Evolutionary conservation across 2,888 invertebrate species (phyloP).

Genomic region (Patella ulyssiponensis): DNA sequence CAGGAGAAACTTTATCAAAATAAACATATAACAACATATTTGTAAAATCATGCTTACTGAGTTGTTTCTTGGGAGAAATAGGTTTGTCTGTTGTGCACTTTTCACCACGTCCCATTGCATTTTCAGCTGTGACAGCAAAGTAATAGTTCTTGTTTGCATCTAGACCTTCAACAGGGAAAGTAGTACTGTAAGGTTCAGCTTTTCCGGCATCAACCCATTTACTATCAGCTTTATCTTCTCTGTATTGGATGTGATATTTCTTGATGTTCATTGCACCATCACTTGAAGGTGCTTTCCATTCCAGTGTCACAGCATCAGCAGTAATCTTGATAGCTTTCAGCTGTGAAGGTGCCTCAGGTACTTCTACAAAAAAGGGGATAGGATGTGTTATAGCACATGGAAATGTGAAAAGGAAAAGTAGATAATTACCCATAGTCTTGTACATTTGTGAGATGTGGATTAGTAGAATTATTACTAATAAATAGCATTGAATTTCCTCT

Average conservation of each 20-base stretch:
- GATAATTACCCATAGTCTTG: too few species aligned
- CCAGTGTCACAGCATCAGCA: slow-evolving; percentile 49
- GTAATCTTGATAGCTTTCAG: slow-evolving; percentile 44
- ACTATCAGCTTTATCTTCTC: slow-evolving; percentile 47
- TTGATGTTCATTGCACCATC: slow-evolving; percentile 62
- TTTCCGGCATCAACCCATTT: slow-evolving; percentile 48
- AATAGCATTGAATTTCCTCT: too few species aligned
- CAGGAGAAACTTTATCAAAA: too few species aligned
- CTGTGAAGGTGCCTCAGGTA: slow-evolving; percentile 51
- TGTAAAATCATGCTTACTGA: slow-evolving; percentile 43
- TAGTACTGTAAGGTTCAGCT: slow-evolving; percentile 49
- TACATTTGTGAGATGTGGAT: too few species aligned
- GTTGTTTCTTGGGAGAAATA: slow-evolving; percentile 50
- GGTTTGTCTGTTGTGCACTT: slow-evolving; percentile 77
- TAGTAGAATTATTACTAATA: too few species aligned
- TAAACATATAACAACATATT: neutral
- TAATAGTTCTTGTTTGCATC: slow-evolving; percentile 88
- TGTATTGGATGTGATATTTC: slow-evolving; percentile 56
- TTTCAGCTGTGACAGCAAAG: slow-evolving; percentile 93
- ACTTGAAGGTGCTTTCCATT: slow-evolving; percentile 69
- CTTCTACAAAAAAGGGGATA: slow-evolving; percentile 34
- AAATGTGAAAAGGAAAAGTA: too few species aligned
- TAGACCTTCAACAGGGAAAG: slow-evolving; percentile 43
- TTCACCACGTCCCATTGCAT: slow-evolving; percentile 88
- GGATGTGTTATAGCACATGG: too few species aligned